Conservation (phyloP, 2,888 invertebrate genomes). For the Cephus runcator region DNA sequence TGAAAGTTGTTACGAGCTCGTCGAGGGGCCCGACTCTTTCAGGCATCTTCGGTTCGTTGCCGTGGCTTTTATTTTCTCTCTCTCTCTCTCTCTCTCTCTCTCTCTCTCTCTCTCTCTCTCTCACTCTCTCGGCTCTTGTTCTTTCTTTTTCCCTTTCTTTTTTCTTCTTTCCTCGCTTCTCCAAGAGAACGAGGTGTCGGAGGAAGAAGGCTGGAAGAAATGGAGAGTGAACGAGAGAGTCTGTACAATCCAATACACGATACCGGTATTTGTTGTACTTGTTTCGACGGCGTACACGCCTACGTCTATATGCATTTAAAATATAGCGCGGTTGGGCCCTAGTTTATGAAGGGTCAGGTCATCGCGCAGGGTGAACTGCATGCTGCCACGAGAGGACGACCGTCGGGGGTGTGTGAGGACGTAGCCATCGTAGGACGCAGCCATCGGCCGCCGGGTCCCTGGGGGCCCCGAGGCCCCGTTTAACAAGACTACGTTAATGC, state of each 20-base stretch:
- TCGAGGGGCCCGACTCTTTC: not conserved
- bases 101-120: conserved; percentile 25
- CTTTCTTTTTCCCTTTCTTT: not conserved
- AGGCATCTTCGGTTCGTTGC: not conserved
- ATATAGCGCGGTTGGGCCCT: conserved; percentile 63
- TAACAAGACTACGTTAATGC: conserved; percentile 64
- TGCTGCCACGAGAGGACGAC: conserved; percentile 22
- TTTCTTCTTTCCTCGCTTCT: conserved; percentile 29
- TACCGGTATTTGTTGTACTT: conserved; percentile 51
- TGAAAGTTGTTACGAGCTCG: conserved; percentile 31
- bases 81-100: conserved; percentile 28
- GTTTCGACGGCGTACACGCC: conserved; percentile 62
- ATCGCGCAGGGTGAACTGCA: conserved; percentile 41
- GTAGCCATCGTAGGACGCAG: conserved; percentile 8
- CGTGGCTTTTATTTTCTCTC: conserved; percentile 17
- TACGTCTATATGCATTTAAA: conserved; percentile 63
- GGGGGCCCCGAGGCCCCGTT: conserved; percentile 55
- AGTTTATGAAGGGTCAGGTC: conserved; percentile 65
- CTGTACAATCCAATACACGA: conserved; percentile 48
- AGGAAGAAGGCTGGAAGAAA: conserved; percentile 14
- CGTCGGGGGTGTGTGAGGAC: conserved; percentile 28
- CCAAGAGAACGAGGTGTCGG: conserved; percentile 50
- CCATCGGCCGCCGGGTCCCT: conserved; percentile 32
- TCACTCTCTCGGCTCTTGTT: conserved; percentile 23
- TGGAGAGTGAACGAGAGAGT: not conserved